phyloP scores from a whole-genome alignment of 2,797 vertebrate genomes.

The Podarcis lilfordi region DNA sequence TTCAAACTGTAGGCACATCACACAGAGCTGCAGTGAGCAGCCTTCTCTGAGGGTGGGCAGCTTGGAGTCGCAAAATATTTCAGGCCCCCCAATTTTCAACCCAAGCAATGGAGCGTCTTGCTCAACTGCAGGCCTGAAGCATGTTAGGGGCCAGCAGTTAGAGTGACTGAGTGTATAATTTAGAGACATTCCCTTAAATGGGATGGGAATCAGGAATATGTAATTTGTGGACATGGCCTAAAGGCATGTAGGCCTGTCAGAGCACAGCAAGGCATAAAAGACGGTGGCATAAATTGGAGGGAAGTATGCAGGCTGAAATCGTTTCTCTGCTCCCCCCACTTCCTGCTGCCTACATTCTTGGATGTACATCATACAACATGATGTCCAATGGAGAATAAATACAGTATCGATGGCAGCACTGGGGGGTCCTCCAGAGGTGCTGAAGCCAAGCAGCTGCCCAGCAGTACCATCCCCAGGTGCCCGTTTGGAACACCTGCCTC shows the following conservation, averaged over 20 bases:
- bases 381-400: too few species aligned
- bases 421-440: background rate
- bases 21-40: background rate
- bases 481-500: background rate
- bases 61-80: background rate
- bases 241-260: background rate
- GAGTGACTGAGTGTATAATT: background rate
- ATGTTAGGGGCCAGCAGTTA: background rate
- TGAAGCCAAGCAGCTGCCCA: background rate
- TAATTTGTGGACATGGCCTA: background rate
- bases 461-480: background rate
- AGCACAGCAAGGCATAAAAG: background rate
- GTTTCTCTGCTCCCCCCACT: background rate
- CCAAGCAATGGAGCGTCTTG: background rate
- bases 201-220: background rate
- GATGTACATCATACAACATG: too few species aligned
- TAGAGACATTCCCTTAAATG: background rate
- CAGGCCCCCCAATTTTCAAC: background rate
- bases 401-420: background rate
- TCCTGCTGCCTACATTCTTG: background rate
- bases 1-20: background rate
- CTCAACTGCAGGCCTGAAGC: background rate
- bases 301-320: too few species aligned
- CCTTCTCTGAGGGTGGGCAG: too few species aligned
- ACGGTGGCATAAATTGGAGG: background rate